Evolutionary conservation across 1,140 invertebrate species (phyloP).

Genomic region (Rhizoglyphus robini): DNA sequence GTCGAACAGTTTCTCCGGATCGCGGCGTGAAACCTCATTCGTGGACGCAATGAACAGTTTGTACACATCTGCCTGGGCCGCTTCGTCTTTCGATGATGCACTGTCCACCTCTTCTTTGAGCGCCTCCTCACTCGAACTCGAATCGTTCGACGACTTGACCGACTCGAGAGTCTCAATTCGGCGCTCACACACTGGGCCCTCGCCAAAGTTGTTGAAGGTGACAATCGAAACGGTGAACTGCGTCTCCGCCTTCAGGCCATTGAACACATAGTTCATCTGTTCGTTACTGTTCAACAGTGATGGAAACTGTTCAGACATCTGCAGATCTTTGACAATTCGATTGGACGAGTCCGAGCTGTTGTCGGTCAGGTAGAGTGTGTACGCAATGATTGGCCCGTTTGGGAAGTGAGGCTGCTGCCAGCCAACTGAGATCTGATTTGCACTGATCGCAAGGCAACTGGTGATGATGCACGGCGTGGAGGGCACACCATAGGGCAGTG

Average conservation of each 20-base stretch:
- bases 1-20: neutral
- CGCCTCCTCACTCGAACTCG: neutral
- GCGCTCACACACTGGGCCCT: slow-evolving; percentile 51
- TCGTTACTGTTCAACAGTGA: neutral
- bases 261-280: slow-evolving; percentile 53
- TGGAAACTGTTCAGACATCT: neutral
- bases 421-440: slow-evolving; percentile 63
- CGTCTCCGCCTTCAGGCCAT: slow-evolving; percentile 54
- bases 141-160: no score
- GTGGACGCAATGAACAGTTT: neutral
- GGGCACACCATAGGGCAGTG: slow-evolving; percentile 38
- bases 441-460: slow-evolving; percentile 59
- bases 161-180: slow-evolving; percentile 54
- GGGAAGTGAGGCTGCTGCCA: slow-evolving; percentile 73
- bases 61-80: neutral
- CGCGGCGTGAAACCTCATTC: neutral
- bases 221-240: slow-evolving; percentile 60
- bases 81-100: neutral
- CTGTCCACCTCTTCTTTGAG: no score
- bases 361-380: slow-evolving; percentile 53
- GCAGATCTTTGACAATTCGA: slow-evolving; percentile 10
- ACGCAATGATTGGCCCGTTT: slow-evolving; percentile 71
- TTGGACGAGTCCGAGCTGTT: slow-evolving; percentile 33
- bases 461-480: slow-evolving; percentile 40
- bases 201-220: slow-evolving; percentile 62